Base-by-base conservation (phyloP, 2,797 vertebrate species). In the Acanthurus leucopareius region DNA sequence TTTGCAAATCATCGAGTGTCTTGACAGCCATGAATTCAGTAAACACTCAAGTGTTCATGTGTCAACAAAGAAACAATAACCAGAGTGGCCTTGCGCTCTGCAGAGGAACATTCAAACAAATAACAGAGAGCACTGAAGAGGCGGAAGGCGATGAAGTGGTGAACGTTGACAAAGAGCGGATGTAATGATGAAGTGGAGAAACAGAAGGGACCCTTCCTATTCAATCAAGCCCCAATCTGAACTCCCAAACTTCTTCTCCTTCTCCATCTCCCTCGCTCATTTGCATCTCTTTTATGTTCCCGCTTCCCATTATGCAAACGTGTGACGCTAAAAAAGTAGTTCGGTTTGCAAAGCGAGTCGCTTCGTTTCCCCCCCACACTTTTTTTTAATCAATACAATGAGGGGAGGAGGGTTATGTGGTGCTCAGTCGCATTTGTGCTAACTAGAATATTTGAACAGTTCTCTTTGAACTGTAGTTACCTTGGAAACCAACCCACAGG, bases 211-310 rank as follows among this genome's bases (percentile, higher is more conserved):
- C 80, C 86, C 69, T 83, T 92, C 87, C 83, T 81, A 40, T 90
- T 90, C 86, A 91, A 91, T 93, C 87, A 89, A 77, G 63, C 73
- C 67, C 66, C 79, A 80, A 90, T 90, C 90, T 91, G 79, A 91
- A 88, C 77, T 68, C 69, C 61, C 86, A 86, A 89, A 90, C 82
- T 86, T 83, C 81, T 87, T 76, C 77, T 83, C 83, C 15, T 78
- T 78, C 83, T 85, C 86, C 57, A 69, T 89, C 67, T 88, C 73
- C 44, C 65, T 73, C 45, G 1, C 83, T 90, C 85, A 92, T 93
- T 93, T 92, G 87, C 91, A 94, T 93, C 75, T 84, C 90, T 94
- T 94, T 94, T 90, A 94, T 91, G 90, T 92, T 76, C 78, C 82
- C 17, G 49, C 75, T 85, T 88, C 54, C 77, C 84, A 93, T 92